These are phyloP conservation scores for Formicarius rufipectus DNA, from an alignment of 2,113 vertebrate species.

Conservation along the genomic window DNA sequence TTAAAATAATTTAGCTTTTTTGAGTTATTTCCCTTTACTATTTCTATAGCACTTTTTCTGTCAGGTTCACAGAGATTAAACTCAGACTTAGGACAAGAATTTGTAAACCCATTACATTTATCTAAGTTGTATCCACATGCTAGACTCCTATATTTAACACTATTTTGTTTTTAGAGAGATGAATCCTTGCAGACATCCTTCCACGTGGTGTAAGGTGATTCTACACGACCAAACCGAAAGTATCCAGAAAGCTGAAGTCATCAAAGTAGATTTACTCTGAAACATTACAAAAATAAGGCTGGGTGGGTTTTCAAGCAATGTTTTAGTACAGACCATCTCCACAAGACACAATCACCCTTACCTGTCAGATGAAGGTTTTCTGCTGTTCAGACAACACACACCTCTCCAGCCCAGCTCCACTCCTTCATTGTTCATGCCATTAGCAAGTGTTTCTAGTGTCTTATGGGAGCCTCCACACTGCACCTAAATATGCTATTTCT, in stretches of 20 bases:
- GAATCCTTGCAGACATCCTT: not conserved
- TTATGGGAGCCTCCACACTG: not conserved
- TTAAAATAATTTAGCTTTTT: not conserved
- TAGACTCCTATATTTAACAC: not conserved
- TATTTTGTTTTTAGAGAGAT: not conserved
- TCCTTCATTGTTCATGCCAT: not conserved
- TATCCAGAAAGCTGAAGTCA: not conserved
- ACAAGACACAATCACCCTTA: accelerated
- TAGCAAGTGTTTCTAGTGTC: not conserved
- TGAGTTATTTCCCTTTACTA: not conserved
- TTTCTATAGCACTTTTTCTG: not conserved
- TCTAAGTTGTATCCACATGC: not conserved
- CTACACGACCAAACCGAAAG: not conserved
- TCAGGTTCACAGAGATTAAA: not conserved
- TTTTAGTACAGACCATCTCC: not conserved
- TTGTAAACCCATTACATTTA: not conserved
- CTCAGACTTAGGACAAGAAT: not conserved
- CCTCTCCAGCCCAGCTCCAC: not conserved
- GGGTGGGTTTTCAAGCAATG: not conserved
- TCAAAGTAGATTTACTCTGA: not conserved
- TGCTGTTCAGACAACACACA: not conserved
- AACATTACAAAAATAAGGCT: not conserved
- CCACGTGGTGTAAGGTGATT: not conserved
- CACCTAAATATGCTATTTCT: not conserved
- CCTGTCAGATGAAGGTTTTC: not conserved